Evolutionary conservation across 2,888 invertebrate species (phyloP), one percentile per base, ranked within the genome.

Genomic region (Eubasilissa splendida): DNA sequence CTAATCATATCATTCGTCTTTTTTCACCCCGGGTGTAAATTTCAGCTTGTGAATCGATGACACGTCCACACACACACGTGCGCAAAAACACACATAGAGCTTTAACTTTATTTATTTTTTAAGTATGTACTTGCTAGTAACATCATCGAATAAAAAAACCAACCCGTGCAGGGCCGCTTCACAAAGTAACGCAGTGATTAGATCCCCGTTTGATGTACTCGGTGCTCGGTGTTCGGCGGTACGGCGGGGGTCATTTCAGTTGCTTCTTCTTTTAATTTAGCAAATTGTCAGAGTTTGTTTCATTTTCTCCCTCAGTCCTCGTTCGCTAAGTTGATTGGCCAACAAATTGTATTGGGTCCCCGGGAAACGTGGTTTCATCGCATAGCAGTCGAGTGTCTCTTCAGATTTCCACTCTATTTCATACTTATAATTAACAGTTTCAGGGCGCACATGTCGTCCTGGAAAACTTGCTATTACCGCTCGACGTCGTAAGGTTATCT

Each of bases 231-330:
- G 73, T 54, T 50, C 59, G 42, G 42, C 63, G 12, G 63, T 63
- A 63, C 1, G 12, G 11, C 63, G 63, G 31, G 42, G 33, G 33
- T 63, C 63, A 33, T 63, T 63, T 33, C 63, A 63, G 71, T 77
- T 76, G 9, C 42, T 81, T 77, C 81, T 83, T 83, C 81, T 83
- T 83, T 83, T 83, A 81, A 83, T 83, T 83, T 81, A 79, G 71
- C 81, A 83, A 83, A 83, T 83, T 83, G 83, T 71, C 81, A 79
- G 73, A 68, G 66, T 76, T 80, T 63, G 78, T 76, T 77, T 79
- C 80, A 70, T 75, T 80, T 75, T 80, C 80, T 77, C 71, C 60
- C 71, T 50, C 79, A 76, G 71, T 81, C 76, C 76, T 42, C 42
- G 52, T 5, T 76, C 74, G 52, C 76, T 77, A 78, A 80, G 80